Evolutionary conservation across 2,113 vertebrate genomes (phyloP), one percentile per base, ranked within the genome.

Genomic region (Trichomycterus rosablanca): DNA sequence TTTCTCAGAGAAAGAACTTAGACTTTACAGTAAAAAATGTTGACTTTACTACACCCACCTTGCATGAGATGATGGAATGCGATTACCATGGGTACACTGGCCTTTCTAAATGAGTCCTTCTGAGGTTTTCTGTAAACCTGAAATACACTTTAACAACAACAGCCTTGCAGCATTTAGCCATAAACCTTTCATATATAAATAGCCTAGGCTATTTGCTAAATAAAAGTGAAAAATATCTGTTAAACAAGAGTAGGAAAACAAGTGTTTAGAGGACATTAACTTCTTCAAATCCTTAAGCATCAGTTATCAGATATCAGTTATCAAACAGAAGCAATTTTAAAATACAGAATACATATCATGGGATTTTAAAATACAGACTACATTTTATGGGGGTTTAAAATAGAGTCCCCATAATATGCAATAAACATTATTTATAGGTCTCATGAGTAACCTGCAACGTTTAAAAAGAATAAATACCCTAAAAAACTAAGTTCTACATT

Each of bases 121-220:
- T 76, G 76, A 80, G 76, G 81, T 86, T 83, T 73, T 61, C 61
- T 62, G 43, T 40, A 81, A 84, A 80, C 74, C 71, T 68, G 60
- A 79, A 84, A 79, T 78, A 75, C 59, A 76, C 69, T 76, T 78
- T 58, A 84, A 80, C 75, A 82, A 80, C 80, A 81, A 74, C 79
- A 79, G 48, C 50, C 1, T 44, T 52, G 51, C 59, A 72, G 83
- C 83, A 77, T 79, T 82, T n/a, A 23, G 75, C 73, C 67, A 10
- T 48, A 67, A 39, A 63, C 67, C 56, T 32, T 73, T 53, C 70
- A 23, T 14, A 77, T 76, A 76, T 57, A 51, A 9, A 50, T 50
- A 22, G 22, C 39, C 18, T 49, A 32, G 23, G 16, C 18, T 59
- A 45, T 65, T 67, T 37, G 18, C 39, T 59, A 63, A 70, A 73